These are phyloP conservation scores for Himantopus leucocephalus DNA, from an alignment of 2,113 vertebrate genomes.

Conservation along the genomic window DNA sequence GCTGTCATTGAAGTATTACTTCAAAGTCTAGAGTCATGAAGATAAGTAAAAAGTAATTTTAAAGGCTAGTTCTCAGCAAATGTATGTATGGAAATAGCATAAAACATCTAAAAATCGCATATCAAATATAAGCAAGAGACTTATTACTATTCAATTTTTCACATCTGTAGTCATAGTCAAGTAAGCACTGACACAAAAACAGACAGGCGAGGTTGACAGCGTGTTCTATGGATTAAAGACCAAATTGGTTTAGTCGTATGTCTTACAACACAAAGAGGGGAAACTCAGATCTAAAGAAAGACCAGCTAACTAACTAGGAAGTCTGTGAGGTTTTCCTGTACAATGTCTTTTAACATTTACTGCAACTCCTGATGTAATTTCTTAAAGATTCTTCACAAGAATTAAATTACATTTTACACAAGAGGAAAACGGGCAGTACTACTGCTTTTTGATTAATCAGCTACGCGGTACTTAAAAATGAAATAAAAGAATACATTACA, in stretches of 20 bases:
- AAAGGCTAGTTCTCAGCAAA: slow-evolving; percentile 55
- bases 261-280: slow-evolving; percentile 10
- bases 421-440: not conserved
- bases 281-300: not conserved
- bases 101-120: slow-evolving; percentile 13
- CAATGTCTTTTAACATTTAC: slow-evolving; percentile 7
- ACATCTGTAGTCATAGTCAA: slow-evolving; percentile 43
- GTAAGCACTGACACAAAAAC: slow-evolving; percentile 3
- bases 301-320: slow-evolving; percentile 20
- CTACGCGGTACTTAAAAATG: not conserved
- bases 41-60: slow-evolving; percentile 71
- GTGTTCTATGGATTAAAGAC: slow-evolving; percentile 15
- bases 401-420: slow-evolving; percentile 43
- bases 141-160: slow-evolving; percentile 51
- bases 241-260: slow-evolving; percentile 37
- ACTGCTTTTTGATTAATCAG: slow-evolving; percentile 9
- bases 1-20: slow-evolving; percentile 65
- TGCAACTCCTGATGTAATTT: slow-evolving; percentile 25
- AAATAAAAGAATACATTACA: slow-evolving; percentile 23
- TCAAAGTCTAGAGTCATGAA: slow-evolving; percentile 63
- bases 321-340: not conserved
- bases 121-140: slow-evolving; percentile 35
- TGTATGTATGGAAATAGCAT: slow-evolving; percentile 52
- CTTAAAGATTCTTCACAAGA: slow-evolving; percentile 27
- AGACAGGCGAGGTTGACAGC: not conserved